A percentile compares a stretch with the other conserved stretches of the same genome.
Conservation (phyloP, 2,797 vertebrate species). For the Pipistrellus pygmaeus region DNA sequence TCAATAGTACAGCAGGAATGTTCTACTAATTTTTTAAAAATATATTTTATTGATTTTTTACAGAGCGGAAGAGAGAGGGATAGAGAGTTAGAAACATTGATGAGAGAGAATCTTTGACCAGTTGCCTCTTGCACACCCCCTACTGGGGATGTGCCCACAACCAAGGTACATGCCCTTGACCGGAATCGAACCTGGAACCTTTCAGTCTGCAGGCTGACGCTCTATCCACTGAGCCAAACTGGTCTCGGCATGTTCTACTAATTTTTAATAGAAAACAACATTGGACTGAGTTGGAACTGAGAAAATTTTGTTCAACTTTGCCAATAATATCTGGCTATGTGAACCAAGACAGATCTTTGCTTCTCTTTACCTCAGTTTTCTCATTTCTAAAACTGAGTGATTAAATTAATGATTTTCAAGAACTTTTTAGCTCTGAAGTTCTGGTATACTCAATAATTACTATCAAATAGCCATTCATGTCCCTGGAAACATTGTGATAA, state of each 20-base stretch:
- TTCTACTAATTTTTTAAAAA: conserved; percentile 15
- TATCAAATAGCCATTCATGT: conserved; percentile 26
- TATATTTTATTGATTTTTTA: too few species aligned
- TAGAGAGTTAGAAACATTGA: too few species aligned
- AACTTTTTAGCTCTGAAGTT: conserved; percentile 1
- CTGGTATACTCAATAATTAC: conserved; percentile 18
- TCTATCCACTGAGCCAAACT: too few species aligned
- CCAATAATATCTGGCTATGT: neutral
- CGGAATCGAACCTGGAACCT: too few species aligned
- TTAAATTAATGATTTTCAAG: conserved; percentile 45
- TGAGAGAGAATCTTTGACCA: too few species aligned
- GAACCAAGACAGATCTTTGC: conserved; percentile 18
- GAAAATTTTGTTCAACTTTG: conserved; percentile 49
- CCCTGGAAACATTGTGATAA: conserved; percentile 30
- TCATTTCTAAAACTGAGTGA: conserved; percentile 51
- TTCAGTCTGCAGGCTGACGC: too few species aligned
- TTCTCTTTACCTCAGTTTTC: conserved; percentile 45
- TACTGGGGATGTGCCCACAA: too few species aligned
- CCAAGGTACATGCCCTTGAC: too few species aligned
- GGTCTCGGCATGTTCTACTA: neutral
- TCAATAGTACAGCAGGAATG: neutral
- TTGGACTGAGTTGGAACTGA: neutral
- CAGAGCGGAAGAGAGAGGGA: too few species aligned
- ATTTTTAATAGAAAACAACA: conserved; percentile 60
- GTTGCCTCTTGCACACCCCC: too few species aligned